Evolutionary conservation across 2,113 vertebrate genomes (phyloP).

Genomic region (Heliornis fulica): DNA sequence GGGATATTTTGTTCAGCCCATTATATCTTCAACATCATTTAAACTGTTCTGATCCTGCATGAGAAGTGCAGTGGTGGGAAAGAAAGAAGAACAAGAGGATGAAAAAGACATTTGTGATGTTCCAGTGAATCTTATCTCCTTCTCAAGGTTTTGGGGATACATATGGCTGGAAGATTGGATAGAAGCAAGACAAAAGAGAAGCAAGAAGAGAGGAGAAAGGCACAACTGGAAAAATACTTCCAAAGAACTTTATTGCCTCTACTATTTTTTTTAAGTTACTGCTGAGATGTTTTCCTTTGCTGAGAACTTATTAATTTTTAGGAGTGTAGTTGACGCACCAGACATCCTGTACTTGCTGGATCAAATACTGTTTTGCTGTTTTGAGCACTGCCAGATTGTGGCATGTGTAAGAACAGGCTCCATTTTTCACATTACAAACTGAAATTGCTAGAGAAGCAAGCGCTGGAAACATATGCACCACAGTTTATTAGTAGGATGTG

Average conservation of each 20-base stretch:
- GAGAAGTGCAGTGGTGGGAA: background rate
- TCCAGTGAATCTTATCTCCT: background rate
- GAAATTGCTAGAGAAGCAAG: background rate
- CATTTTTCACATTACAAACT: background rate
- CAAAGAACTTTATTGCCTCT: background rate
- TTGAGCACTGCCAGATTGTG: background rate
- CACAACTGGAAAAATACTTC: background rate
- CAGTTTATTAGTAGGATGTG: background rate
- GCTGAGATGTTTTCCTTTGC: background rate
- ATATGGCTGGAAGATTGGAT: background rate
- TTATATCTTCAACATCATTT: background rate
- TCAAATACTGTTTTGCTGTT: background rate
- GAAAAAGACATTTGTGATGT: background rate
- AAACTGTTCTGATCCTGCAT: background rate
- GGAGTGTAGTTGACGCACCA: background rate
- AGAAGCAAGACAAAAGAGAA: background rate
- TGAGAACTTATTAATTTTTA: background rate
- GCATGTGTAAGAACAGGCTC: background rate
- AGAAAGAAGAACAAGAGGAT: background rate
- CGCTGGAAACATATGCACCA: background rate
- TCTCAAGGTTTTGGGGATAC: background rate
- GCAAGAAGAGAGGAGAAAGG: background rate
- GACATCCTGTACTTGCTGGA: conserved; percentile 39
- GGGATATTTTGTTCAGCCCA: background rate
- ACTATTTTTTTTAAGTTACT: background rate